A percentile compares a stretch with the other conserved stretches of the same genome.
phyloP scores from a whole-genome alignment of 2,797 vertebrate species.

The Molothrus aeneus region DNA sequence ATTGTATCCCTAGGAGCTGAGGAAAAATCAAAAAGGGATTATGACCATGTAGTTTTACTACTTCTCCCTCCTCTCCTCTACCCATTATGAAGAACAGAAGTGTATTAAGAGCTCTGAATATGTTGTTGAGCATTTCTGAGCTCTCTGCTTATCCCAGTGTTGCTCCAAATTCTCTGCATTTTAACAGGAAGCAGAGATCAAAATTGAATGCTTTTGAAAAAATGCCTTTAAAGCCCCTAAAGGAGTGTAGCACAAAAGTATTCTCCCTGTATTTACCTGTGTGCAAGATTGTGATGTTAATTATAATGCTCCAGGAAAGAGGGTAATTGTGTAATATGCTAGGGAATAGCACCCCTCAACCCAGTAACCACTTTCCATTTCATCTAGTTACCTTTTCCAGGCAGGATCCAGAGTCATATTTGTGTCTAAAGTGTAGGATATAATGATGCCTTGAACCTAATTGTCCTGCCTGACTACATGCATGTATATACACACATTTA shows the following conservation, averaged over 20 bases:
- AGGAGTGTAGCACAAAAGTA: not conserved
- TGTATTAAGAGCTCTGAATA: not conserved
- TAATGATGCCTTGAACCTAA: not conserved
- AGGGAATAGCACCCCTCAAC: not conserved
- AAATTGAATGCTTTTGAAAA: not conserved
- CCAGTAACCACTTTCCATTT: conserved; percentile 1
- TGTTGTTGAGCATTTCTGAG: not conserved
- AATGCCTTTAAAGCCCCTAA: not conserved
- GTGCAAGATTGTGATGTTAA: not conserved
- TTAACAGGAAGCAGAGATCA: not conserved
- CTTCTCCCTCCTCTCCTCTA: not conserved
- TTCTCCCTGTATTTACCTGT: not conserved
- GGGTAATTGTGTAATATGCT: not conserved
- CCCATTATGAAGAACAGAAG: not conserved
- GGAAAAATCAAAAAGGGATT: not conserved
- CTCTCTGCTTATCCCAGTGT: not conserved
- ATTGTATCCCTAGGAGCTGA: not conserved
- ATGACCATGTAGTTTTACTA: not conserved
- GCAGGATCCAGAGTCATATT: not conserved
- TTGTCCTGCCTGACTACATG: not conserved
- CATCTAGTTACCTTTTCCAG: not conserved
- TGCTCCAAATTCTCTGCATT: not conserved
- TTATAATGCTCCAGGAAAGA: not conserved
- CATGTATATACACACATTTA: not conserved
- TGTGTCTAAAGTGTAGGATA: not conserved